Evolutionary conservation across 2,113 vertebrate species (phyloP), one percentile per base, ranked within the genome.

Genomic region (Tragelaphus strepsiceros): DNA sequence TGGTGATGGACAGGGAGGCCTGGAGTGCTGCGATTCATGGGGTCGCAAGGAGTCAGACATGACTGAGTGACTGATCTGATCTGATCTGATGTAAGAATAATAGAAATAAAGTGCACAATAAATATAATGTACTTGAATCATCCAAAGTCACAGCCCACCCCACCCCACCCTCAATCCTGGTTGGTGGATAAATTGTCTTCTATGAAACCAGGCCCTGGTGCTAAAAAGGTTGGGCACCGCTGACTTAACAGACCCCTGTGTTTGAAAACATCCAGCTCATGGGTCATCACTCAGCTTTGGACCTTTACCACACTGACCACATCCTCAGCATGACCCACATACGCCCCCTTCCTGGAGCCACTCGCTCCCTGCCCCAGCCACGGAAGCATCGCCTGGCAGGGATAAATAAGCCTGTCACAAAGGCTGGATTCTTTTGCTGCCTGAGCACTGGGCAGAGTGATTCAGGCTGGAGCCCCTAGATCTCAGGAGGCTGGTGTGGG

Each of bases 151-250:
- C 74, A 77, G 21, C 43, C 43, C 43, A 43, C 43, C 62, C 17
- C n/a, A 0, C 7, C 1, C 0, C 3, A 39, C 6, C 14, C 14
- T 46, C 16, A 19, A 49, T 19, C 77, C 46, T 43, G 22, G 35
- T 10, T 26, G 35, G 28, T 3, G 16, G 77, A 51, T 17, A 80
- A 51, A 32, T 1, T 80, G 77, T 51, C 46, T 51, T 80, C 15
- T 30, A 32, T 6, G 28, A 51, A 80, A 32, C 46, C 0, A 1
- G 77, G 15, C 28, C 77, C 46, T 32, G 15, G 77, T 80, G 77
- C 46, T 26, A 17, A 51, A 80, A 80, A 32, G 9, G 77, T 80
- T 80, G 78, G 78, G 46, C 9, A 51, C 46, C 16, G 0, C 78
- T 81, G 28, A 88, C 46, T 64, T 51, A 81, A 49, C 39, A 46